A percentile compares a stretch with the other conserved stretches of the same genome.
phyloP scores from a whole-genome alignment of 2,113 vertebrate genomes.

The Dunckerocampus dactyliophorus region DNA sequence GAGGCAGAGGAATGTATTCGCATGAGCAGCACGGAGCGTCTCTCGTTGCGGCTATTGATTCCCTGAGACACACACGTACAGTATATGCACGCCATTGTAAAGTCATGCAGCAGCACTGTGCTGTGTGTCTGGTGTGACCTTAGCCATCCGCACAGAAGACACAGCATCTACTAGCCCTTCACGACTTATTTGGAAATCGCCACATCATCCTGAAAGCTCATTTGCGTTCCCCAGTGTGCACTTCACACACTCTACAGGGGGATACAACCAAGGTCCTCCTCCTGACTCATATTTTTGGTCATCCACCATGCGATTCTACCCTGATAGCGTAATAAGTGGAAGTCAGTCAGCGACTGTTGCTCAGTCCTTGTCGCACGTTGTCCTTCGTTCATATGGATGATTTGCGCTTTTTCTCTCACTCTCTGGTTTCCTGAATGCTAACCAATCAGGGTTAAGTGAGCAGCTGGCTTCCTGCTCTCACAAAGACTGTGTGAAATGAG shows the following conservation, averaged over 20 bases:
- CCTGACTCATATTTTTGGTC: slow-evolving; percentile 29
- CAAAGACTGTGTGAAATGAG: slow-evolving; percentile 59
- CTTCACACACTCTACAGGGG: slow-evolving; percentile 20
- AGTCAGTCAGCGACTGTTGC: slow-evolving; percentile 20
- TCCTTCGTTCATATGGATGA: slow-evolving; percentile 49
- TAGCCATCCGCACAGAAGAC: slow-evolving; percentile 40
- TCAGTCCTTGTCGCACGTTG: slow-evolving; percentile 13
- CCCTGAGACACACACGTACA: slow-evolving; percentile 11
- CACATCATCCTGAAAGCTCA: slow-evolving; percentile 55
- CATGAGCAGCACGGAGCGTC: slow-evolving; percentile 14
- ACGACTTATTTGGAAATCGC: slow-evolving; percentile 55
- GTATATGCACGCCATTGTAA: neutral
- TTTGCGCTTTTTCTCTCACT: slow-evolving; percentile 39
- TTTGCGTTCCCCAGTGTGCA: slow-evolving; percentile 40
- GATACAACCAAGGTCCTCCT: slow-evolving; percentile 18
- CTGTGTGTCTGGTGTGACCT: slow-evolving; percentile 37
- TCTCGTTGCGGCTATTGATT: slow-evolving; percentile 35
- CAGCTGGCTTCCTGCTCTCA: slow-evolving; percentile 29
- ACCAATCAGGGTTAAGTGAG: slow-evolving; percentile 55
- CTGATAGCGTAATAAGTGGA: slow-evolving; percentile 49
- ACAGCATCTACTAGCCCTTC: slow-evolving; percentile 29
- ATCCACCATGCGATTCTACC: slow-evolving; percentile 49
- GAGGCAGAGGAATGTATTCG: slow-evolving; percentile 18
- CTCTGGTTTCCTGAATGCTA: slow-evolving; percentile 53
- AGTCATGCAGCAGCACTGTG: too few species aligned